Percentiles rank a stretch among this genome's conserved stretches.
phyloP scores from a whole-genome alignment of 2,888 invertebrate genomes.

The Rutpela maculata region DNA sequence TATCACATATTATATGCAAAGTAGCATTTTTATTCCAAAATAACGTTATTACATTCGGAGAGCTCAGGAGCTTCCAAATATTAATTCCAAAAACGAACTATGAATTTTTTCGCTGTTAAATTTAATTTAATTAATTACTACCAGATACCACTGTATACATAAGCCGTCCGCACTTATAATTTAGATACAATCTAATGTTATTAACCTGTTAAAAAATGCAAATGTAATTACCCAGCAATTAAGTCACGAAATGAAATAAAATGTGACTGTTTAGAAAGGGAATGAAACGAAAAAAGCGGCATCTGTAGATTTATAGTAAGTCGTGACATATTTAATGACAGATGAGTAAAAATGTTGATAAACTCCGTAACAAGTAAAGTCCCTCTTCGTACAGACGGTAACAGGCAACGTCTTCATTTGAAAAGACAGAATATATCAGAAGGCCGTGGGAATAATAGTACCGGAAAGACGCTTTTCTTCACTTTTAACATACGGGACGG shows the following conservation, averaged over 20 bases:
- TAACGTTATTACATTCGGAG: no score
- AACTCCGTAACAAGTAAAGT: slow-evolving; percentile 37
- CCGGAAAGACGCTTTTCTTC: slow-evolving; percentile 19
- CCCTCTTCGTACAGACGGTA: slow-evolving; percentile 26
- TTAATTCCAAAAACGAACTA: no score
- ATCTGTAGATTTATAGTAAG: slow-evolving; percentile 34
- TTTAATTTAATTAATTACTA: no score
- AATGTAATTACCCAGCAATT: neutral
- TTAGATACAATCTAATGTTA: neutral
- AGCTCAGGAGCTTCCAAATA: no score
- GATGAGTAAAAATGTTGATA: slow-evolving; percentile 47
- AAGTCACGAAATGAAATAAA: slow-evolving; percentile 1
- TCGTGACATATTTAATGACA: slow-evolving; percentile 45
- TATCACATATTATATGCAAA: no score
- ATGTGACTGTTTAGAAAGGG: slow-evolving; percentile 5
- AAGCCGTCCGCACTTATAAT: neutral
- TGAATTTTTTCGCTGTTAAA: no score
- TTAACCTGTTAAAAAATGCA: neutral
- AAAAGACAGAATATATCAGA: slow-evolving; percentile 31
- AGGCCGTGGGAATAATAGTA: slow-evolving; percentile 35
- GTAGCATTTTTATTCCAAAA: no score
- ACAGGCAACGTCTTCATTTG: slow-evolving; percentile 26
- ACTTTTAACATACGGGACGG: slow-evolving; percentile 23
- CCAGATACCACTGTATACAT: neutral
- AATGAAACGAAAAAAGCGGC: slow-evolving; percentile 4